Evolutionary conservation across 1,140 invertebrate genomes (phyloP).

Genomic region (Drosophila saltans): DNA sequence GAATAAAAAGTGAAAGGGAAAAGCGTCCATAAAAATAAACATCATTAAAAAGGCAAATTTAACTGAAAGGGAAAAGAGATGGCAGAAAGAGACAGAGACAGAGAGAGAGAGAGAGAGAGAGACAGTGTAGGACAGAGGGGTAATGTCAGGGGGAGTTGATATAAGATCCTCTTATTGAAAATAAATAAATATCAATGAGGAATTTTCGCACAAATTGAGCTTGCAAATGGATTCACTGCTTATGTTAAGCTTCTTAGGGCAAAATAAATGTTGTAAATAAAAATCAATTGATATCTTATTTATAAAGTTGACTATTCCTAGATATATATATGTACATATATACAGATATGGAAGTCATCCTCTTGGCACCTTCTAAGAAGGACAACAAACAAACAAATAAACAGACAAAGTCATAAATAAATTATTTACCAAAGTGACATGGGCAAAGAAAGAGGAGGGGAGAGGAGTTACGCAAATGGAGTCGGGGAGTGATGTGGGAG

Average conservation of each 20-base stretch:
- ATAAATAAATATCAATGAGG: conserved; percentile 23
- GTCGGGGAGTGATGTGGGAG: neutral
- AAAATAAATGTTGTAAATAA: conserved; percentile 60
- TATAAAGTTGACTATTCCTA: conserved; percentile 62
- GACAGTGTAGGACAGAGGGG: too few relatives aligned
- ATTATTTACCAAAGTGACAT: conserved; percentile 71
- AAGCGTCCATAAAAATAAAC: conserved; percentile 40
- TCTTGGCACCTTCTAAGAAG: conserved; percentile 67
- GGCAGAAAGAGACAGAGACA: neutral
- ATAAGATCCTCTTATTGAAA: neutral
- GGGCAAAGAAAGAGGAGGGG: neutral
- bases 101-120: too few relatives aligned
- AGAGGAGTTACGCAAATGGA: conserved; percentile 4
- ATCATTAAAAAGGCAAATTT: conserved; percentile 44
- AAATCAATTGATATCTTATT: conserved; percentile 80
- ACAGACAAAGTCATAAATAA: conserved; percentile 76
- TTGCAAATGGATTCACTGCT: conserved; percentile 40
- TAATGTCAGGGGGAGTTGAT: too few relatives aligned
- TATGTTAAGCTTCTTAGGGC: conserved; percentile 69
- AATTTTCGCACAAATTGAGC: conserved; percentile 17
- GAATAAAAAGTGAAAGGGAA: conserved; percentile 8
- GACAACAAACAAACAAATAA: conserved; percentile 58
- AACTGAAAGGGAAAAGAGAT: conserved; percentile 16
- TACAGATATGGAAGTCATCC: conserved; percentile 19
- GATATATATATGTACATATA: neutral